Evolutionary conservation across 2,888 invertebrate genomes (phyloP).

Genomic region (Meganola albula): DNA sequence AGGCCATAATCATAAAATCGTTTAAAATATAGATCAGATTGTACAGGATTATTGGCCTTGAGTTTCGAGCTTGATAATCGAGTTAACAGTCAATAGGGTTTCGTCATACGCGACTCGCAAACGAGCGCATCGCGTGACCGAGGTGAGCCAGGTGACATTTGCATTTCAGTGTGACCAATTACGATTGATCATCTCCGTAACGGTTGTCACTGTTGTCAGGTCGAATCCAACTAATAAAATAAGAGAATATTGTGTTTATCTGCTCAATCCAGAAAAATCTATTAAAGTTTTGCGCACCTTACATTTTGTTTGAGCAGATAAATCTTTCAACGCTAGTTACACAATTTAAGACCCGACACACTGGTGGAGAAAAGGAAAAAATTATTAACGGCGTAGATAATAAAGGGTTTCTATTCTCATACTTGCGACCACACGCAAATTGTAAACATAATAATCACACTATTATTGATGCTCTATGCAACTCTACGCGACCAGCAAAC

Average conservation of each 20-base stretch:
- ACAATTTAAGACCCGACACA: too few relatives aligned
- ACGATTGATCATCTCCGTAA: slow-evolving; percentile 38
- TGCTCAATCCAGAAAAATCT: not conserved
- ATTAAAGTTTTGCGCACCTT: too few relatives aligned
- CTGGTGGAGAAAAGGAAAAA: too few relatives aligned
- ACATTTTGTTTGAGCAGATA: too few relatives aligned
- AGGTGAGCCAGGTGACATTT: slow-evolving; percentile 41
- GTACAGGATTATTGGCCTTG: slow-evolving; percentile 11
- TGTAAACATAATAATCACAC: too few relatives aligned
- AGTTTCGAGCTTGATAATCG: slow-evolving; percentile 19
- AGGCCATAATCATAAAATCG: slow-evolving; percentile 25
- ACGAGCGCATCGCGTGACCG: slow-evolving; percentile 37
- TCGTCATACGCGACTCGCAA: slow-evolving; percentile 22
- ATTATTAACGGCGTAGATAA: too few relatives aligned
- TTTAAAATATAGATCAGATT: slow-evolving; percentile 11
- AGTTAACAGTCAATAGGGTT: slow-evolving; percentile 29
- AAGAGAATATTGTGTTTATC: too few relatives aligned
- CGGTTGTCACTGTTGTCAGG: slow-evolving; percentile 29
- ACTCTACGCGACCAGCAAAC: not conserved
- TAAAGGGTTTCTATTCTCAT: too few relatives aligned
- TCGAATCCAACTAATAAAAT: slow-evolving; percentile 15
- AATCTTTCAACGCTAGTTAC: too few relatives aligned
- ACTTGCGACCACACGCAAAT: too few relatives aligned
- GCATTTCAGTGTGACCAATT: slow-evolving; percentile 50
- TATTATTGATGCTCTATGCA: not conserved